Base-by-base conservation (phyloP, 2,888 invertebrate genomes). In the Gastrophysa polygoni region DNA sequence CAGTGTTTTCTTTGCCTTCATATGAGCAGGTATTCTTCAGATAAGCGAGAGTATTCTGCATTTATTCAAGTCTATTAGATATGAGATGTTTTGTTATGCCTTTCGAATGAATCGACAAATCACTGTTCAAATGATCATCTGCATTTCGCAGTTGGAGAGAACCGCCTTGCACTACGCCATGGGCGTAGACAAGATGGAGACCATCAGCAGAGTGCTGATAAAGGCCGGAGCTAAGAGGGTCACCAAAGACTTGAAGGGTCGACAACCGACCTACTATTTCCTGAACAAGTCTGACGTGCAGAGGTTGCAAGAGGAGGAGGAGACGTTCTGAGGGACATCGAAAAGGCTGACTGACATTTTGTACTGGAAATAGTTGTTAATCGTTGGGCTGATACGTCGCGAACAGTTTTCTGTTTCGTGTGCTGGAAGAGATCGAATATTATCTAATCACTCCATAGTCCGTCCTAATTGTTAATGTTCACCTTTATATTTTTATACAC, bases 271-370 rank as follows among this genome's bases (percentile, higher is more conserved):
- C 34, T 95, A 94, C 81, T 96, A 95, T 82, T 95, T 93, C 78
- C 92, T 95, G 88, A 94, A 95, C 80, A 93, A 93, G 80, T 91
- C 93, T 0, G 95, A 95, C 70, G 93, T 96, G 74, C 82, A 91
- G 65, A 85, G 90, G 66, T 86, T 95, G 46, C 92, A 93, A 78
- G 92, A 93, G 75, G 94, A 95, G 78, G 94, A 95, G 75, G 89
- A 91, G 71, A 83, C 85, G 20, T 86, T 87, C 76, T 87, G 77
- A 68, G 56, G 7, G 7, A 29, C 29, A 24, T 34, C 8, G 17
- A 46, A 16, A 44, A 32, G 52, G 34, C 59, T 63, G 43, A 55
- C 43, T 5, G 24, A 50, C 3, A 16, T 17, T 17, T 24, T 24
- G 43, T 43, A 10, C 32, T 56, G 38, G 38, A 38, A 14, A 14